Evolutionary conservation across 1,140 invertebrate genomes (phyloP).

Genomic region (Piezodorus guildinii): DNA sequence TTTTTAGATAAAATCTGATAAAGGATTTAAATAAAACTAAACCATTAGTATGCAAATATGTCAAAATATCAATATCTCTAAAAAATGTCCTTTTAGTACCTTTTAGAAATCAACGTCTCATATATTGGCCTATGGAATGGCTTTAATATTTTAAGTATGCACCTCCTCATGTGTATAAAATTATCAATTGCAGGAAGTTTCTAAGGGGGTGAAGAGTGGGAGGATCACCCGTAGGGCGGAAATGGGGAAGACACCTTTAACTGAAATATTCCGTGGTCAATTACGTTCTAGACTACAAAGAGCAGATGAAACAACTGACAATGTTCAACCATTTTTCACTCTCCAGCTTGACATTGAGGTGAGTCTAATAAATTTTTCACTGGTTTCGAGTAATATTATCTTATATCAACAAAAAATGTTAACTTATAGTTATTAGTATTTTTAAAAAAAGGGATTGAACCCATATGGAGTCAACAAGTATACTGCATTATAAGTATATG

Average conservation of each 20-base stretch:
- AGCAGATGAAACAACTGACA: slow-evolving; percentile 55
- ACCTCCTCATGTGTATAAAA: background rate
- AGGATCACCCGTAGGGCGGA: slow-evolving; percentile 69
- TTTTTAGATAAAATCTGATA: too few relatives aligned
- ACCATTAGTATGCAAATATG: too few relatives aligned
- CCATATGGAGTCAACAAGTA: slow-evolving; percentile 5
- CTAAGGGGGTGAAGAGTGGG: slow-evolving; percentile 80
- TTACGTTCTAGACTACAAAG: slow-evolving; percentile 71
- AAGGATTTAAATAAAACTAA: too few relatives aligned
- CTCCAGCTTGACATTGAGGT: slow-evolving; percentile 90
- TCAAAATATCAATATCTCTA: too few relatives aligned
- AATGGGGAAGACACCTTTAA: slow-evolving; percentile 74
- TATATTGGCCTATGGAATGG: too few relatives aligned
- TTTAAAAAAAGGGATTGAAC: background rate
- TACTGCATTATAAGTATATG: background rate
- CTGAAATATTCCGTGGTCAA: slow-evolving; percentile 84
- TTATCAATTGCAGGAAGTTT: slow-evolving; percentile 29
- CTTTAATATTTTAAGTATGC: too few relatives aligned
- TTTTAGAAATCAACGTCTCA: too few relatives aligned
- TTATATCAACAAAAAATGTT: background rate
- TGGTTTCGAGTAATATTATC: background rate
- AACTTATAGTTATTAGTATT: too few relatives aligned
- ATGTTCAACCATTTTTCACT: slow-evolving; percentile 87
- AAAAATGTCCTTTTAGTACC: too few relatives aligned
- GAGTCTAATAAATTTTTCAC: slow-evolving; percentile 23